Base-by-base conservation (phyloP, 2,797 vertebrate species). In the Dendrocincla fuliginosa region DNA sequence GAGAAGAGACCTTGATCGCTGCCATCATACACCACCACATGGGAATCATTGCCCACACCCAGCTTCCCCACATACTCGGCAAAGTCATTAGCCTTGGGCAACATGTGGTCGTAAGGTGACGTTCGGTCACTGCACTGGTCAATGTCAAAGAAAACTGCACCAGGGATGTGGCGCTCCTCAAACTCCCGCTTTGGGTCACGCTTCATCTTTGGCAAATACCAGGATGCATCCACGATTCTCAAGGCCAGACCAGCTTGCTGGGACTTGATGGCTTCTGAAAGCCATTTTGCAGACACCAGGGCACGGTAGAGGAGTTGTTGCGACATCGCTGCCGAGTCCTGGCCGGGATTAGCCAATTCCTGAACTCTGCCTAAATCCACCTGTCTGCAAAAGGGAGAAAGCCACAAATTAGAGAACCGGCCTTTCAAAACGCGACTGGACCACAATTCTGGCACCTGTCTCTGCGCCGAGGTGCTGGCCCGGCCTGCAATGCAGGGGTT, bases 21-120 rank as follows among this genome's bases (percentile, higher is more conserved):
- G 94, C 98, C 98, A 85, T 99, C 99, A 24, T 99, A 99, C 33
- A 99, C 98, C 6, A 99, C 98, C 0, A 99, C 99, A 19, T 99
- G 99, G 35, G 98, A 99, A 93, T 98, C 94, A 46, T 97, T 98
- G 5, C 98, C 97, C 80, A 99, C 98, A 4, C 99, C 99, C 92
- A 99, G 98, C 12, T 96, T 94, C 9, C 98, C 98, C 1, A 98
- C 98, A 1, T 99, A 99, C 53, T 97, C 97, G 0, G 98, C 98
- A 96, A 99, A 99, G 42, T 98, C 92, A 42, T 14, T 61, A 4
- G 97, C 82, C 10, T 87, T 94, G 27, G 99, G 99, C 84, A 99
- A 94, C 99, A 99, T 99, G 92, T 99, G 99, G 35, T 99, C 99
- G 0, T 98, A 98, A 10, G 97, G 97, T 0, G 99, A 99, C 18